Evolutionary conservation across 2,113 vertebrate genomes (phyloP), one percentile per base, ranked within the genome.

Genomic region (Chionodraco myersi): DNA sequence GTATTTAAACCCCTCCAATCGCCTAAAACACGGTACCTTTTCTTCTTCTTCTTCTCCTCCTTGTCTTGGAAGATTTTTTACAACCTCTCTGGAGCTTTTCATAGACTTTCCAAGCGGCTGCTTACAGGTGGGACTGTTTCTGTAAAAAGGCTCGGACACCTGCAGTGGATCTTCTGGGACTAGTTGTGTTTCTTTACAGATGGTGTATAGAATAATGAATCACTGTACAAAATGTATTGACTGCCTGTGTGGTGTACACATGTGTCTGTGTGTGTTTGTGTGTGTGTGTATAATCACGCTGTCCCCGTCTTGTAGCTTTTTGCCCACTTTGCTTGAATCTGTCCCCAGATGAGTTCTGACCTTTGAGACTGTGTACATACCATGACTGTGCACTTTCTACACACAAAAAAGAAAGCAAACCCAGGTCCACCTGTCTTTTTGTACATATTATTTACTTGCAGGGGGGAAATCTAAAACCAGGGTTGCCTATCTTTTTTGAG

Each of bases 11-110:
- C 60, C 75, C 18, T 84, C 70, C 59, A 72, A 3, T 62, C 6
- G 6, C 74, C 79, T 59, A 57, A 41, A 79, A 87, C 72, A 77
- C 89, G 93, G 89, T 94, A 92, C 91, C 88, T 62, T 64, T 30
- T 30, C 30, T 30, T 30, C 30, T 30, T 30, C 30, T 30, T 30
- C 30, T 30, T 30, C 30, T 30, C 4, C 30, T 30, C 3, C 30
- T 30, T n/a, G 69, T 63, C 75, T 58, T 52, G 49, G 58, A 88
- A 84, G 80, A 71, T 67, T 30, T 59, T 52, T 51, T 45, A 64
- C 54, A 16, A 67, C 51, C 21, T n/a, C 16, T 44, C 41, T 62
- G 53, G 23, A 65, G 26, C 59, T 83, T 73, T 59, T 59, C 30
- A 48, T 63, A 61, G 48, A 56, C 47, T 88, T 84, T 77, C 58